Evolutionary conservation across 92 coral and sea anemone genomes (phyloP).

Genomic region (Porites lobata): DNA sequence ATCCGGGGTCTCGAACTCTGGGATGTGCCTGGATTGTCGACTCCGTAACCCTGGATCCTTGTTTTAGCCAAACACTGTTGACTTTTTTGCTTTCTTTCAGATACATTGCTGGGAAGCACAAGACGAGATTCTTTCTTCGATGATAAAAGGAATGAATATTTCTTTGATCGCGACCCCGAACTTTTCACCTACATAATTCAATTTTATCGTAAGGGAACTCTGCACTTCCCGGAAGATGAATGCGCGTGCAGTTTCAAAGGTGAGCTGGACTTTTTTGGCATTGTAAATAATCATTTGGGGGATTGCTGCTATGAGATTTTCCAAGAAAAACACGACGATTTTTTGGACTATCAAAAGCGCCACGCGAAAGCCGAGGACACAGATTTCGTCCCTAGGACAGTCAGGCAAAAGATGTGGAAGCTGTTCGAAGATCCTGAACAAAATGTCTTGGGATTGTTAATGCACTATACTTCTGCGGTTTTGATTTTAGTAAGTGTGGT

Average conservation of each 20-base stretch:
- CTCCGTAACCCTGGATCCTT: not conserved
- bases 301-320: conserved; percentile 84
- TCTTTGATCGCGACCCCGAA: conserved; percentile 98
- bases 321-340: conserved; percentile 78
- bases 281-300: conserved; percentile 69
- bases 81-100: conserved; percentile 55
- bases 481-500: conserved; percentile 88
- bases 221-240: conserved; percentile 96
- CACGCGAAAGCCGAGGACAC: conserved; percentile 50
- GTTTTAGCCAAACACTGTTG: not conserved
- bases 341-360: conserved; percentile 72
- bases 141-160: conserved; percentile 79
- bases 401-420: conserved; percentile 86
- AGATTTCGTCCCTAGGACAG: conserved; percentile 52
- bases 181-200: conserved; percentile 91
- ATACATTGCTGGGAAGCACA: conserved; percentile 92
- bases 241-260: conserved; percentile 96
- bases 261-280: conserved; percentile 93
- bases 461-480: conserved; percentile 87
- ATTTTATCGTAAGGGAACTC: conserved; percentile 93
- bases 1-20: no score
- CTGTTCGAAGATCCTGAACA: conserved; percentile 93
- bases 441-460: conserved; percentile 76
- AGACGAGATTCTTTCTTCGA: conserved; percentile 84
- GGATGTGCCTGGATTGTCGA: no score